A percentile compares a stretch with the other conserved stretches of the same genome.
Evolutionary conservation across 1,140 invertebrate genomes (phyloP).

Genomic region (Caenorhabditis inopinata): DNA sequence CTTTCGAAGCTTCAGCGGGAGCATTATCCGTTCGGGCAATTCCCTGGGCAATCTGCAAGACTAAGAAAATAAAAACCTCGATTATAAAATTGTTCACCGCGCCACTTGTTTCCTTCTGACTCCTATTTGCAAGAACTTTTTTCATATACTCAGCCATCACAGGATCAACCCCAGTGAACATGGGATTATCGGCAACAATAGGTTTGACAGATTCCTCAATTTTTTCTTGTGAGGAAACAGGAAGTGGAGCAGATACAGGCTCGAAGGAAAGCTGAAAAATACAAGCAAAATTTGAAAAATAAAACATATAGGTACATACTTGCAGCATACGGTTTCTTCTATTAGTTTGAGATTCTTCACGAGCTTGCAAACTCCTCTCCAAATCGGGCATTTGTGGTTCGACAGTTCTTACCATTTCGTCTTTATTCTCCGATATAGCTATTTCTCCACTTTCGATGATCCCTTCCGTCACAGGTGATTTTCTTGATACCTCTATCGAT

Average conservation of each 20-base stretch:
- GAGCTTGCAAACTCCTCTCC: background rate
- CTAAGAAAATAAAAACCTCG: too few species aligned
- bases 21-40: too few species aligned
- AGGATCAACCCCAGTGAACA: constrained; percentile 25
- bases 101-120: background rate
- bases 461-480: too few species aligned
- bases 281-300: background rate
- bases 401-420: background rate
- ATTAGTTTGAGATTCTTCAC: background rate
- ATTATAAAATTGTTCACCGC: too few species aligned
- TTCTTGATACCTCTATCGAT: too few species aligned
- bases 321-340: background rate
- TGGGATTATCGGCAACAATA: background rate
- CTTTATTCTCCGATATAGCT: too few species aligned
- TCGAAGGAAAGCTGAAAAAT: background rate
- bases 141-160: constrained; percentile 36
- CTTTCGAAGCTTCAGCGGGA: background rate
- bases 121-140: background rate
- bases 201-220: background rate
- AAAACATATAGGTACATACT: background rate
- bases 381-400: background rate
- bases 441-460: background rate
- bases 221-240: background rate
- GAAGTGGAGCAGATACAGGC: background rate
- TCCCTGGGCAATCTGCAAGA: too few species aligned